These are phyloP conservation scores for Eristalinus sepulchralis DNA, from an alignment of 2,888 invertebrate genomes.

Conservation along the genomic window DNA sequence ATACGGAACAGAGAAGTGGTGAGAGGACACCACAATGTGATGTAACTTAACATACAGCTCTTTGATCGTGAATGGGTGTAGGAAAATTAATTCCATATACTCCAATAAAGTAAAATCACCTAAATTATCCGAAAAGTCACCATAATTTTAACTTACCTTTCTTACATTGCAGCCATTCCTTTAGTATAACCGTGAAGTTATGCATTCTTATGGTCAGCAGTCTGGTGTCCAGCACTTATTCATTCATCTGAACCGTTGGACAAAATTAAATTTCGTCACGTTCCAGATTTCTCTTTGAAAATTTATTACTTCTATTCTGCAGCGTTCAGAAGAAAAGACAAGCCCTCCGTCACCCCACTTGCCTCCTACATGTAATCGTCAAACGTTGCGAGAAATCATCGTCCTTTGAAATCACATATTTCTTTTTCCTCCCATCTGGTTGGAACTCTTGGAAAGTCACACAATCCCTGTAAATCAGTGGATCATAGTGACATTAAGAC, in stretches of 20 bases:
- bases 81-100: no score
- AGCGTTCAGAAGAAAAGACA: background rate
- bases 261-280: slow-evolving; percentile 21
- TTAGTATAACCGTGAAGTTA: background rate
- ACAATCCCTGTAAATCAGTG: slow-evolving; percentile 21
- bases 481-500: slow-evolving; percentile 15
- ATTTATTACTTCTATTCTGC: slow-evolving; percentile 11
- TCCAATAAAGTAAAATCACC: background rate
- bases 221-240: background rate
- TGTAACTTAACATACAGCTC: no score
- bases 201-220: background rate
- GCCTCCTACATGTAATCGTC: background rate
- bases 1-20: no score
- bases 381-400: background rate
- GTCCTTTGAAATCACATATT: background rate
- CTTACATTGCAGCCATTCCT: background rate
- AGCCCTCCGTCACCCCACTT: background rate
- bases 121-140: background rate
- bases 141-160: slow-evolving; percentile 1
- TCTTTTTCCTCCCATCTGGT: background rate
- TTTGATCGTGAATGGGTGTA: no score
- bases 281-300: slow-evolving; percentile 16
- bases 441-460: background rate
- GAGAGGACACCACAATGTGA: no score
- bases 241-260: background rate